Evolutionary conservation across 2,888 invertebrate genomes (phyloP).

Genomic region (Plebejus anna): DNA sequence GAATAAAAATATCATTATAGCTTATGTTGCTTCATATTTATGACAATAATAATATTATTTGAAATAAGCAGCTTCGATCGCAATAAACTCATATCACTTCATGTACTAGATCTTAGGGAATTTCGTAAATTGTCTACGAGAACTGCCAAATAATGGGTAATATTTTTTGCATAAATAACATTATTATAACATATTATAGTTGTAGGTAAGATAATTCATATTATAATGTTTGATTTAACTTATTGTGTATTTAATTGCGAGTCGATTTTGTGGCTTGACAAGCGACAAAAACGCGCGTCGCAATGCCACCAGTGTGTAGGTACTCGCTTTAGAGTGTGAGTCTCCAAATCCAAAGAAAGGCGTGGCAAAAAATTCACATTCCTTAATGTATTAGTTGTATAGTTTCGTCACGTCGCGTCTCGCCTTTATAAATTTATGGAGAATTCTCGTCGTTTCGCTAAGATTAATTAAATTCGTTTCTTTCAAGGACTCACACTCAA

Average conservation of each 20-base stretch:
- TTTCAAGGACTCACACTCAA: not conserved
- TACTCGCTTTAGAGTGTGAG: not conserved
- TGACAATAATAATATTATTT: constrained; percentile 27
- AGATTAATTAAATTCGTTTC: not conserved
- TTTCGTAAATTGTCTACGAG: constrained; percentile 1
- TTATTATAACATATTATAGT: constrained; percentile 6
- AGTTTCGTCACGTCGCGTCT: constrained; percentile 4
- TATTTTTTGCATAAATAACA: constrained; percentile 2
- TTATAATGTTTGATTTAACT: not conserved
- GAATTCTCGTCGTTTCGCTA: not conserved
- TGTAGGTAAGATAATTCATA: not conserved
- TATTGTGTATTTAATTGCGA: not conserved
- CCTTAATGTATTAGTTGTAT: not conserved
- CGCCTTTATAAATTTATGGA: not conserved
- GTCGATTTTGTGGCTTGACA: not conserved
- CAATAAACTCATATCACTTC: constrained; percentile 28
- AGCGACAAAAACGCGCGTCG: not conserved
- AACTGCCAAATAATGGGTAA: constrained; percentile 23
- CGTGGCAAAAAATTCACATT: not conserved
- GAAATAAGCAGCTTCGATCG: constrained; percentile 14
- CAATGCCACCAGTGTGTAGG: not conserved
- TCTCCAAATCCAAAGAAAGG: not conserved
- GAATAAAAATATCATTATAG: not conserved
- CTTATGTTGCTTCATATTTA: constrained; percentile 23
- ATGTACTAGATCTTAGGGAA: constrained; percentile 19